phyloP scores from a whole-genome alignment of 1,140 invertebrate genomes.

The Phenacoccus solenopsis region DNA sequence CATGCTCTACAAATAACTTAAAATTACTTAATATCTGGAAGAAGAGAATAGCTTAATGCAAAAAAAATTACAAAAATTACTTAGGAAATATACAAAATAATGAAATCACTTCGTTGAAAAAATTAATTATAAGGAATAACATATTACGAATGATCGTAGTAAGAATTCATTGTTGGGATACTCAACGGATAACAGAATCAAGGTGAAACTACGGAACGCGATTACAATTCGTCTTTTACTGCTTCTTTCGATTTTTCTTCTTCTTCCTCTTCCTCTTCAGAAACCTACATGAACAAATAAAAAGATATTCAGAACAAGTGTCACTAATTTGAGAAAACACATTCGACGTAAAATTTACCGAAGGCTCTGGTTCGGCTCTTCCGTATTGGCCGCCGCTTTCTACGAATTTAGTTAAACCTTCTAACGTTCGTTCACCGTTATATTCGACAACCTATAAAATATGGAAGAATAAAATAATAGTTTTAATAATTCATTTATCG shows the following conservation, averaged over 20 bases:
- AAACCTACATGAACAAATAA: not conserved
- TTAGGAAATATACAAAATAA: not conserved
- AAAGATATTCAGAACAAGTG: not conserved
- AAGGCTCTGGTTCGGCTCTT: conserved; percentile 40
- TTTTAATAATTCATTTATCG: too few relatives aligned
- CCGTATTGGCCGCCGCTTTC: conserved; percentile 60
- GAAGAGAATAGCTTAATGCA: not conserved
- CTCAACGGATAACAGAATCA: not conserved
- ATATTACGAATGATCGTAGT: not conserved
- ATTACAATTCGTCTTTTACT: conserved; percentile 2
- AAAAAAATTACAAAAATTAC: not conserved
- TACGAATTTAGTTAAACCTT: conserved; percentile 84
- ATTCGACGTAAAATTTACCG: not conserved
- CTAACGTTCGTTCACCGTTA: conserved; percentile 88
- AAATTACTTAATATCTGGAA: not conserved
- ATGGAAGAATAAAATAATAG: too few relatives aligned
- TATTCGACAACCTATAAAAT: conserved; percentile 84
- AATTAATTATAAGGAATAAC: not conserved
- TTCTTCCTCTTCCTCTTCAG: not conserved
- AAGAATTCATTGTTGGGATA: not conserved
- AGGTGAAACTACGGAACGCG: not conserved
- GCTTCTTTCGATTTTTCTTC: not conserved
- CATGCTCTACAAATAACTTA: not conserved
- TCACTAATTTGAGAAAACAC: not conserved
- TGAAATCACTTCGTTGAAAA: not conserved